These are phyloP conservation scores for Mormoops blainvillei DNA, from an alignment of 2,113 vertebrate genomes.

Conservation along the genomic window DNA sequence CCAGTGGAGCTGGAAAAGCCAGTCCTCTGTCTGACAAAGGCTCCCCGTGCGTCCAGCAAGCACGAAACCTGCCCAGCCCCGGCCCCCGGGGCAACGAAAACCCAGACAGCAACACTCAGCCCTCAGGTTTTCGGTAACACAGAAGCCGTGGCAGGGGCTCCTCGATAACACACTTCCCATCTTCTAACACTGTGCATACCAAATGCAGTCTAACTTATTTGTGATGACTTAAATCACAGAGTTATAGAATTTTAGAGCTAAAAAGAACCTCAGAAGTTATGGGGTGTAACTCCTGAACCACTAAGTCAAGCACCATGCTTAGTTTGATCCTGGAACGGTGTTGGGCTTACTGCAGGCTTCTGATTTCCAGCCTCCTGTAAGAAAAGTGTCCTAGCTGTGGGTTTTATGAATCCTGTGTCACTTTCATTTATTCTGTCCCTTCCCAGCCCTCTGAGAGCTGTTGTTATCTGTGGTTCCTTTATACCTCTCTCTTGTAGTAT, in stretches of 20 bases:
- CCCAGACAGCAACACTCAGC: background rate
- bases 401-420: background rate
- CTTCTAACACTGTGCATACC: background rate
- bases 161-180: background rate
- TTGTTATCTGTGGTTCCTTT: background rate
- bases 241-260: background rate
- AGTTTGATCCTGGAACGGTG: background rate
- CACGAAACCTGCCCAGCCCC: background rate
- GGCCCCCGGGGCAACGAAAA: background rate
- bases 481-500: background rate
- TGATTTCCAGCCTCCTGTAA: background rate
- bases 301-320: background rate
- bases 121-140: rapidly evolving
- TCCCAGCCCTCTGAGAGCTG: background rate
- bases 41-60: rapidly evolving
- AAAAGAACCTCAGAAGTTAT: background rate
- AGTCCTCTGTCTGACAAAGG: background rate
- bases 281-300: background rate
- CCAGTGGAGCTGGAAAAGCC: background rate
- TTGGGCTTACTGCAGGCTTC: background rate
- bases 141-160: background rate
- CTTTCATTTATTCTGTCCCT: background rate
- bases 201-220: background rate
- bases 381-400: background rate
- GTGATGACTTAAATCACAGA: background rate